Evolutionary conservation across 2,797 vertebrate species (phyloP), one percentile per base, ranked within the genome.

Genomic region (Oryzias dopingdopingensis): DNA sequence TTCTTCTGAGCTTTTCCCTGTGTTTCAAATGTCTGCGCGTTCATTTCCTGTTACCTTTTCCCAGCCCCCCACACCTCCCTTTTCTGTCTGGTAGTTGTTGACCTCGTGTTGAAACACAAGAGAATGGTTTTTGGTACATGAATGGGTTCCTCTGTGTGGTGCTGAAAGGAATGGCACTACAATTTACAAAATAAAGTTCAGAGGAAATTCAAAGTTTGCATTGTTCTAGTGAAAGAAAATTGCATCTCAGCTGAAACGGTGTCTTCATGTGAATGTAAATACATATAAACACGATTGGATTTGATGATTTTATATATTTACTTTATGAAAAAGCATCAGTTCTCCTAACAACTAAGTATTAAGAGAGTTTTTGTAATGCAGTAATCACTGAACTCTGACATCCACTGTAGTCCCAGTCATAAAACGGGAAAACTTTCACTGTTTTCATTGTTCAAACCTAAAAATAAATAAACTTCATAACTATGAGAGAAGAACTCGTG

Each of bases 71-170:
- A 13, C 58, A 42, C 65, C 63, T 17, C 48, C 42, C 41, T 40
- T 37, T 41, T 51, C 59, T 40, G 42, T 50, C 53, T 56, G 42
- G 52, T 18, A 37, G 56, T 60, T 77, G 55, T 53, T 67, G 76
- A 79, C 71, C 62, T 56, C 54, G 52, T 79, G 82, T 72, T 77
- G 82, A 85, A 87, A 84, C 14, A 74, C 65, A 82, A 72, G 72
- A 79, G 71, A 49, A 77, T 72, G 54, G 32, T 74, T 76, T 65
- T 63, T 49, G 49, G 50, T 42, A 61, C 26, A 68, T 91, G 85
- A 91, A 91, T 87, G 78, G 78, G 59, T 14, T n/a, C 49, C 80
- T 89, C 90, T 90, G 83, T 90, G 79, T 65, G 59, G 67, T 15
- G n/a, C 62, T 60, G 29, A 66, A 57, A 65, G 56, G 65, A 64